Percentiles rank a stretch among this genome's conserved stretches.
These are phyloP conservation scores for Phlogophora meticulosa DNA, from an alignment of 2,888 invertebrate species.

Conservation along the genomic window DNA sequence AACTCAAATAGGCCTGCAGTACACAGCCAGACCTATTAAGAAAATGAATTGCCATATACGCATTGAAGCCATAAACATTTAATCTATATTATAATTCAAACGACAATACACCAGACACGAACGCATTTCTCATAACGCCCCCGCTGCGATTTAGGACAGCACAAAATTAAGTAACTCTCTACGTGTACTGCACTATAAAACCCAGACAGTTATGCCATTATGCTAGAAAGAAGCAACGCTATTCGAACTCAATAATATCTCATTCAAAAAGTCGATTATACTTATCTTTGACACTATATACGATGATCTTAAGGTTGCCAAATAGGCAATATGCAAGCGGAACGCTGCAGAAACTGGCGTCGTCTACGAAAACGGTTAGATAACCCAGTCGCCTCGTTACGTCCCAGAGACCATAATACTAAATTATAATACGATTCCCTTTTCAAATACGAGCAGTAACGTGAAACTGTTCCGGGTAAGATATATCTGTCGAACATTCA, in stretches of 20 bases:
- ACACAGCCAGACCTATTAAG: not conserved
- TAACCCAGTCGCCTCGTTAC: conserved; percentile 52
- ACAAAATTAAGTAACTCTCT: conserved; percentile 20
- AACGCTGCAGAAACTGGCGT: conserved; percentile 36
- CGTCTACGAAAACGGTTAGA: conserved; percentile 45
- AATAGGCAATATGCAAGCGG: conserved; percentile 49
- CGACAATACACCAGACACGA: conserved; percentile 19
- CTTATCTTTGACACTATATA: conserved; percentile 32
- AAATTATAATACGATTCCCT: conserved; percentile 53
- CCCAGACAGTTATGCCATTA: conserved; percentile 1
- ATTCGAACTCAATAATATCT: conserved; percentile 14
- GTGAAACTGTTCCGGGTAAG: conserved; percentile 48
- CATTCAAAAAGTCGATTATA: conserved; percentile 29
- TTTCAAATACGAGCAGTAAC: conserved; percentile 48
- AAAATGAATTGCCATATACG: conserved; percentile 21
- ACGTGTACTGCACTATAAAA: conserved; percentile 23
- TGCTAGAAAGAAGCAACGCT: conserved; percentile 16
- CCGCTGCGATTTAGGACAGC: conserved; percentile 27
- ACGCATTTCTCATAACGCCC: conserved; percentile 28
- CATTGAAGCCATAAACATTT: conserved; percentile 13
- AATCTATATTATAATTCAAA: conserved; percentile 32
- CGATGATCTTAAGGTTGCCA: conserved; percentile 37
- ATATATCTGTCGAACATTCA: conserved; percentile 46
- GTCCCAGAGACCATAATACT: conserved; percentile 38
- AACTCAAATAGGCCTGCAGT: not conserved